Conservation (phyloP, 37 sponge, comb jelly and placozoan species). For the Lycopodina hypogea region DNA sequence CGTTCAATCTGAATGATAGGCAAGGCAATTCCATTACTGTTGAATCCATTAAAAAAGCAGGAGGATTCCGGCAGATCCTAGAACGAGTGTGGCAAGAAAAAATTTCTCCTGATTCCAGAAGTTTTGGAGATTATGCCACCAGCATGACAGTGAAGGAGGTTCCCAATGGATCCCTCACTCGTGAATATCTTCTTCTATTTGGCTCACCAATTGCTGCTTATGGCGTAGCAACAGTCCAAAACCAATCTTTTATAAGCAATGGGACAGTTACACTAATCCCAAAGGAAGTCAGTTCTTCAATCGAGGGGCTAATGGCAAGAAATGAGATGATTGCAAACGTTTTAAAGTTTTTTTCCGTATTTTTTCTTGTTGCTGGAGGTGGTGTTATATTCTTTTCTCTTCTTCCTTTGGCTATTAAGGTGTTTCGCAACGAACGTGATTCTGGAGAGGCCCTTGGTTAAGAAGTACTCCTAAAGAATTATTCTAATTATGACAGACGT, state of each 20-base stretch:
- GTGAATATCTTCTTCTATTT: conserved; percentile 59
- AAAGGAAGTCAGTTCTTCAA: conserved; percentile 33
- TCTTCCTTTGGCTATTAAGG: not conserved
- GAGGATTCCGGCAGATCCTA: conserved; percentile 43
- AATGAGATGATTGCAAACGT: conserved; percentile 49
- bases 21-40: conserved; percentile 41
- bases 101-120: conserved; percentile 36
- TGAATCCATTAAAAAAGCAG: conserved; percentile 37
- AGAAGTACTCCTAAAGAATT: too few species aligned
- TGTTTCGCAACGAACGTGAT: too few species aligned
- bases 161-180: conserved; percentile 50
- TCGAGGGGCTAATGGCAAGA: conserved; percentile 28
- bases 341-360: conserved; percentile 38
- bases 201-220: conserved; percentile 56
- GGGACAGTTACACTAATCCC: conserved; percentile 42
- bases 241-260: conserved; percentile 12
- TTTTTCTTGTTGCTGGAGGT: conserved; percentile 54
- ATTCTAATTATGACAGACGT: too few species aligned
- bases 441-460: too few species aligned
- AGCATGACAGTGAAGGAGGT: conserved; percentile 50
- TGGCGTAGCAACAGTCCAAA: conserved; percentile 46
- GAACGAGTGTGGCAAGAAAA: conserved; percentile 55
- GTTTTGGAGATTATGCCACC: conserved; percentile 52
- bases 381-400: conserved; percentile 37
- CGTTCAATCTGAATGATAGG: conserved; percentile 49